phyloP scores from a whole-genome alignment of 53 echinoderm and acorn worm species.

The Stichopus horrens region DNA sequence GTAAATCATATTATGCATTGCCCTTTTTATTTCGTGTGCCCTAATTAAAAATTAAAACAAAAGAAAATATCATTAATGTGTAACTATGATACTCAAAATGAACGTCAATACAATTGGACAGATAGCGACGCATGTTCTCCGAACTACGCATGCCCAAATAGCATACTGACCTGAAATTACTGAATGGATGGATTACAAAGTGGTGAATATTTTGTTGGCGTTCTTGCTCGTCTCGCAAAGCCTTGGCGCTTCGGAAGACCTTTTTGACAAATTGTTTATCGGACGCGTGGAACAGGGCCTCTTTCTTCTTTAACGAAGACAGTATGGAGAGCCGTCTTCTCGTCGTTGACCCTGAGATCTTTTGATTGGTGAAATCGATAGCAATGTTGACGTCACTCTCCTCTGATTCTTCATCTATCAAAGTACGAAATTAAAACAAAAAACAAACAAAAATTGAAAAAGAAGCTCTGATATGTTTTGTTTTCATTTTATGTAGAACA shows the following conservation, averaged over 20 bases:
- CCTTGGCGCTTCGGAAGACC: slow-evolving; percentile 89
- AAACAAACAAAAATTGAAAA: not conserved
- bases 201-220: slow-evolving; percentile 63
- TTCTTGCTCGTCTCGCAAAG: slow-evolving; percentile 75
- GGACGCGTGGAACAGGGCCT: slow-evolving; percentile 81
- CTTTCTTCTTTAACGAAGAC: slow-evolving; percentile 50
- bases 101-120: too few species aligned
- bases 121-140: too few species aligned
- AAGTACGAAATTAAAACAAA: not conserved
- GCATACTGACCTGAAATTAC: slow-evolving; percentile 71
- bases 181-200: slow-evolving; percentile 96
- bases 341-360: not conserved
- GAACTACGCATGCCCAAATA: too few species aligned
- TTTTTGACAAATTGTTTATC: slow-evolving; percentile 80
- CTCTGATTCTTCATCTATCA: slow-evolving; percentile 29
- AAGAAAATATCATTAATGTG: too few species aligned
- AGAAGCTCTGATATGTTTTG: not conserved
- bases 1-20: too few species aligned
- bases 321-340: slow-evolving; percentile 2
- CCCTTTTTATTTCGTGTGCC: too few species aligned
- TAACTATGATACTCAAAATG: too few species aligned
- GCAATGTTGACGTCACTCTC: slow-evolving; percentile 37
- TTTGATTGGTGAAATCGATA: slow-evolving; percentile 14
- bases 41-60: too few species aligned
- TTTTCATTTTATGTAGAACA: too few species aligned